Percentiles rank a stretch among this genome's conserved stretches.
phyloP scores from a whole-genome alignment of 1,140 invertebrate genomes.

The Pseudomyrmex dendroicus region DNA sequence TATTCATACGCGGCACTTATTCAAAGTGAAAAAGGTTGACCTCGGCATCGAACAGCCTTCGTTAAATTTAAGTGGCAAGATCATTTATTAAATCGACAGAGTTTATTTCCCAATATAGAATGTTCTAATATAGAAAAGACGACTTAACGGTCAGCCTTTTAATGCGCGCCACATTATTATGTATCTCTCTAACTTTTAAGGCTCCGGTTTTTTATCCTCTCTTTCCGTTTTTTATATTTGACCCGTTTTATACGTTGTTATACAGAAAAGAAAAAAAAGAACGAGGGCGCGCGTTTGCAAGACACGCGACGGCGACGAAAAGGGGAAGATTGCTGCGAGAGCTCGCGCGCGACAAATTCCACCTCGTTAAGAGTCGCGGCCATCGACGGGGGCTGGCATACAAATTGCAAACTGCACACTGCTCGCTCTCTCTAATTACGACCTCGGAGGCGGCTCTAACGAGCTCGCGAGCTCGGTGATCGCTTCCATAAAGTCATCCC shows the following conservation, averaged over 20 bases:
- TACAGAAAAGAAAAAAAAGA: background rate
- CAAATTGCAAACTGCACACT: conserved; percentile 47
- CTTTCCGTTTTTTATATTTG: background rate
- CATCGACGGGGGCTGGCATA: conserved; percentile 29
- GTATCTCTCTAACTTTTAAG: no score
- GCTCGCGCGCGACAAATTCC: conserved; percentile 21
- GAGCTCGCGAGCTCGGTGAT: conserved; percentile 46
- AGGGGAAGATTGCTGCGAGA: conserved; percentile 22
- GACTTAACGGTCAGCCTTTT: background rate
- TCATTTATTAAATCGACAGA: background rate
- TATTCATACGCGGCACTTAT: background rate
- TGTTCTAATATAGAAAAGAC: background rate
- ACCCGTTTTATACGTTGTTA: background rate
- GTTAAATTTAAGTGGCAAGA: background rate
- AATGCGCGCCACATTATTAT: background rate
- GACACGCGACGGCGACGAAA: background rate
- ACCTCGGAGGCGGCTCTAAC: conserved; percentile 18
- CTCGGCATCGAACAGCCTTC: background rate
- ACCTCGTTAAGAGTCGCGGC: conserved; percentile 32
- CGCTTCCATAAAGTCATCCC: conserved; percentile 45
- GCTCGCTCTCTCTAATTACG: conserved; percentile 51
- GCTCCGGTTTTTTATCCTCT: background rate
- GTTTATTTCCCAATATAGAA: background rate
- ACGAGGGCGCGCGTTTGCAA: background rate
- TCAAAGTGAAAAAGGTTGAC: conserved; percentile 22